A percentile compares a stretch with the other conserved stretches of the same genome.
Conservation (phyloP, 2,888 invertebrate species). For the Brenthis daphne region DNA sequence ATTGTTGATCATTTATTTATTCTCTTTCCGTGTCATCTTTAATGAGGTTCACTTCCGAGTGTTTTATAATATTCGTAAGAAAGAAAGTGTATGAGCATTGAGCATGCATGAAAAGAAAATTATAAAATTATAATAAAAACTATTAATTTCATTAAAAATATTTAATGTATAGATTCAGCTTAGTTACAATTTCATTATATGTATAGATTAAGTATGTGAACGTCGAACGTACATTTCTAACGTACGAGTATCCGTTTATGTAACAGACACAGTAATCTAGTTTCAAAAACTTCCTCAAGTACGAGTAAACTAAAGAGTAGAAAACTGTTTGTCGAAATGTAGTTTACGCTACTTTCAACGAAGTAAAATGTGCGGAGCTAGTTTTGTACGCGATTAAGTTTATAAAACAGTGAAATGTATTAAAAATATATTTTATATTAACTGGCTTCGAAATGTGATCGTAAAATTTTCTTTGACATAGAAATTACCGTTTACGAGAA, state of each 20-base stretch:
- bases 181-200: too few relatives aligned
- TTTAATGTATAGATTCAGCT: too few relatives aligned
- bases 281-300: constrained; percentile 10
- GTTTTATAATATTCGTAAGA: too few relatives aligned
- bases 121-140: too few relatives aligned
- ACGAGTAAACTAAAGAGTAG: constrained; percentile 4
- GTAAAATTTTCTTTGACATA: neutral
- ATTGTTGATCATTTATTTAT: too few relatives aligned
- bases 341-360: constrained; percentile 7
- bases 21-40: too few relatives aligned
- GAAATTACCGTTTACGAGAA: too few relatives aligned
- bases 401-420: neutral
- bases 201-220: too few relatives aligned
- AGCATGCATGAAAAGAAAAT: too few relatives aligned
- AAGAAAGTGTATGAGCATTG: too few relatives aligned
- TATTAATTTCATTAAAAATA: too few relatives aligned
- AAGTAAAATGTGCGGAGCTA: constrained; percentile 7
- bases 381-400: neutral
- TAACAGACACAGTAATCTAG: constrained; percentile 5
- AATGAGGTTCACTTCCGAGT: too few relatives aligned
- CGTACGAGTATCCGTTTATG: neutral
- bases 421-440: neutral
- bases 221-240: neutral
- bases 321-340: constrained; percentile 13
- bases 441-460: neutral